Conservation (phyloP, 2,113 vertebrate species). For the Thamnaconus septentrionalis region DNA sequence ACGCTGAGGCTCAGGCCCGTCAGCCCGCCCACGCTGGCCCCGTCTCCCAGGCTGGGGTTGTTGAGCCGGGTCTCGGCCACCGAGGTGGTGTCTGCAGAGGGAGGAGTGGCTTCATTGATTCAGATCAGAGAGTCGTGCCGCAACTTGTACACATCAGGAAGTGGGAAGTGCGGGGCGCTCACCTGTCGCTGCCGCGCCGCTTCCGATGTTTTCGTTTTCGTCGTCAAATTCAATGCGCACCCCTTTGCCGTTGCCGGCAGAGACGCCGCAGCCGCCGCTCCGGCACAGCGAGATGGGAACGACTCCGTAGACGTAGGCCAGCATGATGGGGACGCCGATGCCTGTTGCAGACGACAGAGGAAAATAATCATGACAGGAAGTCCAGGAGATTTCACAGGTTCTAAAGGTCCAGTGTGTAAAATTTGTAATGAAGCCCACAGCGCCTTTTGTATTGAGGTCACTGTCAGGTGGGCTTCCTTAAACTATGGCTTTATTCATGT, state of each 20-base stretch:
- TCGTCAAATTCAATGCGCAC: slow-evolving; percentile 98
- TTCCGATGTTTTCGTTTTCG: slow-evolving; percentile 94
- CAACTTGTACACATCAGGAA: not conserved
- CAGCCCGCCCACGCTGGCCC: slow-evolving; percentile 89
- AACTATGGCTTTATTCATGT: too few species aligned
- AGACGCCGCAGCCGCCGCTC: slow-evolving; percentile 96
- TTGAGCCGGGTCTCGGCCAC: slow-evolving; percentile 92
- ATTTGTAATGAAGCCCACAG: too few species aligned
- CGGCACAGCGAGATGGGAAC: slow-evolving; percentile 97
- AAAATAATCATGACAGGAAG: too few species aligned
- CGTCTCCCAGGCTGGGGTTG: slow-evolving; percentile 94
- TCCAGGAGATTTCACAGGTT: not conserved
- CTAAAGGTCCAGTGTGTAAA: too few species aligned
- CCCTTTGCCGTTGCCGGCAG: slow-evolving; percentile 95
- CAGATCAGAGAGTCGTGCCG: too few species aligned
- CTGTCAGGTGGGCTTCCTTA: too few species aligned
- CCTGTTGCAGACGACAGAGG: slow-evolving; percentile 68
- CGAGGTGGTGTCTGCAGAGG: slow-evolving; percentile 84
- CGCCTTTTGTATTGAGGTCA: too few species aligned
- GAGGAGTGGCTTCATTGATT: not conserved
- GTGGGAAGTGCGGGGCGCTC: slow-evolving; percentile 21
- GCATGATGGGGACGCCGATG: slow-evolving; percentile 97
- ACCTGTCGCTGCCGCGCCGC: slow-evolving; percentile 89
- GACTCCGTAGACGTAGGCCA: slow-evolving; percentile 97
- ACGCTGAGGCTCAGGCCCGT: slow-evolving; percentile 92